These are phyloP conservation scores for Drosophila navojoa DNA, from an alignment of 1,140 invertebrate species.

Conservation along the genomic window DNA sequence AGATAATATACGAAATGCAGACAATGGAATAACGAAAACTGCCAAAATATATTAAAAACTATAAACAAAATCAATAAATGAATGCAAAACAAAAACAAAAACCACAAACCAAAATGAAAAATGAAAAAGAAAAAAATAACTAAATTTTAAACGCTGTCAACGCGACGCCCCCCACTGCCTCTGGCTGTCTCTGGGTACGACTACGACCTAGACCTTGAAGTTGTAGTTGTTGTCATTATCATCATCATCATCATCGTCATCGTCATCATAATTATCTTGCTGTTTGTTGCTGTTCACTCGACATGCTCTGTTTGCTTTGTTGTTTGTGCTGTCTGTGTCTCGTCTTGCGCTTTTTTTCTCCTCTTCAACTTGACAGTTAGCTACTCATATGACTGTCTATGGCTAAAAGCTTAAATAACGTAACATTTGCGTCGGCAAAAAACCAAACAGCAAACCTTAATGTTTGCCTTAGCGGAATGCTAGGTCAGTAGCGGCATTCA, in stretches of 20 bases:
- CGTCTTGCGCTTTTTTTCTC: slow-evolving; percentile 20
- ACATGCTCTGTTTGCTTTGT: slow-evolving; percentile 62
- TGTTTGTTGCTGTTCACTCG: slow-evolving; percentile 33
- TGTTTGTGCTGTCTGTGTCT: slow-evolving; percentile 17
- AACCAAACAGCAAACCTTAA: slow-evolving; percentile 20
- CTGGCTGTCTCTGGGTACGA: slow-evolving; percentile 45
- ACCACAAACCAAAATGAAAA: slow-evolving; percentile 8
- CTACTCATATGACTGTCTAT: slow-evolving; percentile 10
- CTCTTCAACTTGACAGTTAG: slow-evolving; percentile 29
- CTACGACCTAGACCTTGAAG: slow-evolving; percentile 67
- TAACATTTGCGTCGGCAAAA: slow-evolving; percentile 10
- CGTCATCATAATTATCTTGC: slow-evolving; percentile 4
- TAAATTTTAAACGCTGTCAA: slow-evolving; percentile 62
- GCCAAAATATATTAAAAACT: slow-evolving; percentile 1
- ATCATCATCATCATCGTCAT: slow-evolving; percentile 6
- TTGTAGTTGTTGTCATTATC: slow-evolving; percentile 12
- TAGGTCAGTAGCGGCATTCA: slow-evolving; percentile 27
- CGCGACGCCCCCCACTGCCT: slow-evolving; percentile 30
- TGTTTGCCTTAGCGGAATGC: slow-evolving; percentile 20
- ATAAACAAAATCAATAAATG: slow-evolving; percentile 22
- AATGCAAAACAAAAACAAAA: slow-evolving; percentile 3
- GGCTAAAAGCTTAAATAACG: slow-evolving; percentile 28
- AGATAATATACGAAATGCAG: slow-evolving; percentile 26
- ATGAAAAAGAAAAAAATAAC: slow-evolving; percentile 26
- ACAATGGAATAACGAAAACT: slow-evolving; percentile 15